These are phyloP conservation scores for Narcine bancroftii DNA, from an alignment of 2,113 vertebrate genomes.

Conservation along the genomic window DNA sequence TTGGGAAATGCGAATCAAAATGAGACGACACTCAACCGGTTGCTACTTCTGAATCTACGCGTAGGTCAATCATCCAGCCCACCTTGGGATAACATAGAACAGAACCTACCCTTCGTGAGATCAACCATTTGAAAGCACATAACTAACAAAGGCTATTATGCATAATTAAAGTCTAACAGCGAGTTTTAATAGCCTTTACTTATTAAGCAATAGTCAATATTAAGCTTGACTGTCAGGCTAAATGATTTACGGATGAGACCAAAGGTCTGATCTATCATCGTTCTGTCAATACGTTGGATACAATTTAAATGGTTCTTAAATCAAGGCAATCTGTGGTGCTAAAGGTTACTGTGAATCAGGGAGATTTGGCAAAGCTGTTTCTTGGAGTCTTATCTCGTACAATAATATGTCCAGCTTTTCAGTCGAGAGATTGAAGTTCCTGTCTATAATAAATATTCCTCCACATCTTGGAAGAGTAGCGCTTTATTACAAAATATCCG, in stretches of 20 bases:
- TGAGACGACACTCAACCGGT: not conserved
- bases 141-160: not conserved
- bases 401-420: not conserved
- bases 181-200: slow-evolving; percentile 20
- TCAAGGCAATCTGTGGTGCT: not conserved
- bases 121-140: not conserved
- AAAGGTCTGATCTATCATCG: slow-evolving; percentile 8
- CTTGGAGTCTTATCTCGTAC: not conserved
- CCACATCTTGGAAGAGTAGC: not conserved
- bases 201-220: slow-evolving; percentile 38
- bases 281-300: slow-evolving; percentile 30
- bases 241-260: slow-evolving; percentile 30
- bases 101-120: not conserved
- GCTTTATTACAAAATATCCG: not conserved
- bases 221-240: not conserved
- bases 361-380: not conserved
- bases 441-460: not conserved
- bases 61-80: not conserved
- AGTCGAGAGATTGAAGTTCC: not conserved
- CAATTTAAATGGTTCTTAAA: slow-evolving; percentile 25
- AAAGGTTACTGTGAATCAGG: not conserved
- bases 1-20: not conserved
- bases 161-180: slow-evolving; percentile 31
- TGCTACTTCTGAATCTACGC: not conserved
- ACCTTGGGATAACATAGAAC: not conserved